Evolutionary conservation across 2,888 invertebrate genomes (phyloP), one percentile per base, ranked within the genome.

Genomic region (Cheilosia grossa): DNA sequence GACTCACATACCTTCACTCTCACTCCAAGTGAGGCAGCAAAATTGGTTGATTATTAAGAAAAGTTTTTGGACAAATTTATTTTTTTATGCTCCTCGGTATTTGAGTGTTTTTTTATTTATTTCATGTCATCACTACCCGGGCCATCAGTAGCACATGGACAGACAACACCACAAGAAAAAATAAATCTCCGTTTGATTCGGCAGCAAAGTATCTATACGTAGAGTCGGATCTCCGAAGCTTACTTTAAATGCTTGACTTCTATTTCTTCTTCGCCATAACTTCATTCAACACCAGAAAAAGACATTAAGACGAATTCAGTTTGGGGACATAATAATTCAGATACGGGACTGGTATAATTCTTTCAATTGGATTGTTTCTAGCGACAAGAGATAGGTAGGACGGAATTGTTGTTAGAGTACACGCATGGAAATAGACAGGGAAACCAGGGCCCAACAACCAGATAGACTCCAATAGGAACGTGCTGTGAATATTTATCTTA

Each of bases 221-320:
- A 58, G 15, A 15, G 5, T 42, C 44, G 33, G 13, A 64, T 70
- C 56, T 67, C 73, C 66, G 44, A 56, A 64, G 69, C 21, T 67
- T 61, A 73, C 56, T 69, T 42, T 44, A 44, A 67, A 58, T 49
- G 67, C 24, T 24, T 69, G 63, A 70, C 56, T 58, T 15, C 27
- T 44, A 73, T 44, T 53, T 15, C 59, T 44, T 63, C 19, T 30
- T 42, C 37, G 69, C 13, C 63, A 74, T 59, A 83, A 79, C 73
- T 70, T 83, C 83, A 79, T 53, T 83, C 79, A 74, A 74, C 83
- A 70, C 79, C 58, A 74, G 56, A 51, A 63, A 56, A 81, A 69
- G 49, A 44, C 56, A 81, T 81, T 64, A 75, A 63, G 51, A 67
- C 47, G 21, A 64, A 61, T 70, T 17, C 47, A 33, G 49, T 79